Conservation (phyloP, 2,888 invertebrate species). For the Epiblema foenella region DNA sequence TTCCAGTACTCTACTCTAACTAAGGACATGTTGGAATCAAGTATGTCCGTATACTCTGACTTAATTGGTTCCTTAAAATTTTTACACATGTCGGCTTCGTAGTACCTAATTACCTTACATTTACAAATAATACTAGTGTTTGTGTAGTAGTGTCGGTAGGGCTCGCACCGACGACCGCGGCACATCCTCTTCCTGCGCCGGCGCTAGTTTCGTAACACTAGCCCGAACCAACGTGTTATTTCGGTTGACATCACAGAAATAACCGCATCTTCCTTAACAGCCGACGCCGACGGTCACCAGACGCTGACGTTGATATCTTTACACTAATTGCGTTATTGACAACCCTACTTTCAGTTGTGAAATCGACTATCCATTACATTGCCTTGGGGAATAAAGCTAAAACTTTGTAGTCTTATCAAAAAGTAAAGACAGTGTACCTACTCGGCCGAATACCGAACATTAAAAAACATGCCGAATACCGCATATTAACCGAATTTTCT, state of each 20-base stretch:
- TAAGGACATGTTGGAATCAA: slow-evolving; percentile 1
- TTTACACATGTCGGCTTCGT: not conserved
- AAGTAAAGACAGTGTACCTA: too few species aligned
- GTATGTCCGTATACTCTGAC: not conserved
- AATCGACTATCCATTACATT: slow-evolving; percentile 52
- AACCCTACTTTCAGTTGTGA: slow-evolving; percentile 71
- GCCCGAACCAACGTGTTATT: slow-evolving; percentile 75
- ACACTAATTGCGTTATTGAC: slow-evolving; percentile 84
- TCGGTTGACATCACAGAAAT: slow-evolving; percentile 83
- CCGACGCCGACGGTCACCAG: slow-evolving; percentile 66
- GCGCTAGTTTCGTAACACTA: slow-evolving; percentile 76
- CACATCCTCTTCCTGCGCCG: slow-evolving; percentile 79
- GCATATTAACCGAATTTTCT: too few species aligned
- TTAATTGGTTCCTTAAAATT: not conserved
- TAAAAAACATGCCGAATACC: too few species aligned
- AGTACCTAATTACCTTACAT: not conserved
- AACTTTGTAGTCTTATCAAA: not conserved
- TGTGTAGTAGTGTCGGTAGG: slow-evolving; percentile 27
- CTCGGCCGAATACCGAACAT: too few species aligned
- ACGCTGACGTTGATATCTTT: slow-evolving; percentile 80
- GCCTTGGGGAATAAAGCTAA: slow-evolving; percentile 41
- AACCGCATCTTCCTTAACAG: slow-evolving; percentile 77
- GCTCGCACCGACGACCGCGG: slow-evolving; percentile 49
- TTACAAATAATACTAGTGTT: not conserved
- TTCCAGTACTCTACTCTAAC: slow-evolving; percentile 7